phyloP scores from a whole-genome alignment of 2,888 invertebrate species.

The Drosophila fulvimacula region DNA sequence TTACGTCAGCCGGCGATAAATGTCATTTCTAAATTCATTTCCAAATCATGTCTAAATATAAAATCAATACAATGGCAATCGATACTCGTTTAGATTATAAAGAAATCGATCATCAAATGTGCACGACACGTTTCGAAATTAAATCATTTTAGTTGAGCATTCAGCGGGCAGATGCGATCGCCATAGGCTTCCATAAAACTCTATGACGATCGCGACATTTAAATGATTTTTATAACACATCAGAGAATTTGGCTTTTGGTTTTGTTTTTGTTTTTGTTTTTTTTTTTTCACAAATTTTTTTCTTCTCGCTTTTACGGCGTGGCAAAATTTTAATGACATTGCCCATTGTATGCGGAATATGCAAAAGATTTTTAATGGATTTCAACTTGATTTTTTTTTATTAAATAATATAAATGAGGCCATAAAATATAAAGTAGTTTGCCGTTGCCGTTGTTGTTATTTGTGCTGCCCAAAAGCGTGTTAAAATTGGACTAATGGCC shows the following conservation, averaged over 20 bases:
- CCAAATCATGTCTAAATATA: constrained; percentile 21
- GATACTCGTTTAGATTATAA: constrained; percentile 26
- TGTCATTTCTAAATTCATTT: constrained; percentile 2
- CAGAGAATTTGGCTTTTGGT: constrained; percentile 30
- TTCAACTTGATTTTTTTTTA: constrained; percentile 39
- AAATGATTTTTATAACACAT: constrained; percentile 81
- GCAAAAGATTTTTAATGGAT: constrained; percentile 69
- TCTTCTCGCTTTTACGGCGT: constrained; percentile 61
- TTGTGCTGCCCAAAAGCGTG: constrained; percentile 52
- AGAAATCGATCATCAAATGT: constrained; percentile 70
- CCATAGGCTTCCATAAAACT: constrained; percentile 42
- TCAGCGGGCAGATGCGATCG: constrained; percentile 15
- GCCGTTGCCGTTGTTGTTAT: constrained; percentile 1
- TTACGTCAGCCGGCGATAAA: not conserved
- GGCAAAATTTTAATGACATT: constrained; percentile 73
- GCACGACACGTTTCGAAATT: constrained; percentile 81
- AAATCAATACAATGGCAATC: constrained; percentile 15
- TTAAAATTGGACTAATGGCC: constrained; percentile 71
- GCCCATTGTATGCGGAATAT: constrained; percentile 67
- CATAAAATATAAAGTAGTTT: constrained; percentile 51
- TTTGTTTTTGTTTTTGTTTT: constrained; percentile 30
- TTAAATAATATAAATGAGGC: constrained; percentile 62
- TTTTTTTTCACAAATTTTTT: not conserved
- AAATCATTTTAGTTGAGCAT: constrained; percentile 82
- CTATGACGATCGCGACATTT: constrained; percentile 48